phyloP scores from a whole-genome alignment of 1,140 invertebrate genomes.

The Aporrectodea caliginosa region DNA sequence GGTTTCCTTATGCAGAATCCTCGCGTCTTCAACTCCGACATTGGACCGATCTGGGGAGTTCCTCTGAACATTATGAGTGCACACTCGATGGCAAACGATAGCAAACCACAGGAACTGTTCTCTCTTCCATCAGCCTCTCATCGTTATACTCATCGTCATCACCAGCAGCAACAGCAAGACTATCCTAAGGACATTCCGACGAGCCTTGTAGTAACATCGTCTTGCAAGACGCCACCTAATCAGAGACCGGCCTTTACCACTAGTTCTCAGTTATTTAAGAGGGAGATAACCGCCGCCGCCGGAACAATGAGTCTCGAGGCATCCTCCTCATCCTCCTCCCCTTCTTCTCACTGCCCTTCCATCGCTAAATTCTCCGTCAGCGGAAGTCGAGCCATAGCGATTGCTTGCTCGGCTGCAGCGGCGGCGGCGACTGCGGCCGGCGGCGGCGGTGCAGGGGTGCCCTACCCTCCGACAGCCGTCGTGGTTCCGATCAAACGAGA shows the following conservation, averaged over 20 bases:
- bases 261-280: not conserved
- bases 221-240: not conserved
- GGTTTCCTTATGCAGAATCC: not conserved
- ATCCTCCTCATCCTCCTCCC: not conserved
- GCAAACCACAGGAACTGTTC: not conserved
- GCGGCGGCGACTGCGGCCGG: not conserved
- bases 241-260: not conserved
- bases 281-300: not conserved
- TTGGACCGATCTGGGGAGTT: not conserved
- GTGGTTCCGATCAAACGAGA: constrained; percentile 17
- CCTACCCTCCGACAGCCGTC: constrained; percentile 6
- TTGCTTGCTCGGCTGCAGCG: not conserved
- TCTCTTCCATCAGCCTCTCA: not conserved
- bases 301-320: not conserved
- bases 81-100: not conserved
- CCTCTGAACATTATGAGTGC: no score
- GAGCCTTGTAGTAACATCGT: not conserved
- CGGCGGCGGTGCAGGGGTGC: no score
- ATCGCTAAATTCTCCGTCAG: not conserved
- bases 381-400: no score
- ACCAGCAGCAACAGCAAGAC: not conserved
- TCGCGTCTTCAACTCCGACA: not conserved
- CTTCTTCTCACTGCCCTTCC: not conserved
- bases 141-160: not conserved
- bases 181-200: not conserved